Evolutionary conservation across 2,888 invertebrate genomes (phyloP).

Genomic region (Apoderus coryli): DNA sequence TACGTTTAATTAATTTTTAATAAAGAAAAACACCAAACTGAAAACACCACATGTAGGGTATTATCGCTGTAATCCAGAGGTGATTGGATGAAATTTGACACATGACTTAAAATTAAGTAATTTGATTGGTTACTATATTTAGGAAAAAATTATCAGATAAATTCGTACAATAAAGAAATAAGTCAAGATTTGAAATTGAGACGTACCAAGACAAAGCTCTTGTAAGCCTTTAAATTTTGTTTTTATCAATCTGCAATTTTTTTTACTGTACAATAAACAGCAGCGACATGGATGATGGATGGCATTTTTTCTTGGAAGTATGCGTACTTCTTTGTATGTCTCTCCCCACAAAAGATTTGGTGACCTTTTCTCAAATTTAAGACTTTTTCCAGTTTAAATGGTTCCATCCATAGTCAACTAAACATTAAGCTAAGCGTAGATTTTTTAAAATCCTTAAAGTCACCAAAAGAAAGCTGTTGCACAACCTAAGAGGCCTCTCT

Average conservation of each 20-base stretch:
- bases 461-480: conserved; percentile 2
- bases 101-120: too few relatives aligned
- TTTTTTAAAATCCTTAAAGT: conserved; percentile 3
- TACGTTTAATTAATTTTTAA: too few relatives aligned
- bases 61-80: too few relatives aligned
- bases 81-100: too few relatives aligned
- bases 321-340: conserved; percentile 1
- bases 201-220: too few relatives aligned
- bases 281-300: conserved; percentile 1
- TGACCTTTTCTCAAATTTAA: conserved; percentile 2
- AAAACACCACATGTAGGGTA: too few relatives aligned
- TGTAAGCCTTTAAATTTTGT: not conserved
- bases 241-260: conserved; percentile 1
- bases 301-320: conserved; percentile 1
- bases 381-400: not conserved
- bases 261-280: conserved; percentile 3
- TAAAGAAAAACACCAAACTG: too few relatives aligned
- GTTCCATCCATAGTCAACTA: conserved; percentile 1
- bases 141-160: too few relatives aligned
- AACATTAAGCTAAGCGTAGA: conserved; percentile 1
- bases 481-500: not conserved
- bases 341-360: conserved; percentile 2
- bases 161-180: too few relatives aligned
- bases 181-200: too few relatives aligned
- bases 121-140: too few relatives aligned